Base-by-base conservation (phyloP, 2,888 invertebrate species). In the Acronicta psi region DNA sequence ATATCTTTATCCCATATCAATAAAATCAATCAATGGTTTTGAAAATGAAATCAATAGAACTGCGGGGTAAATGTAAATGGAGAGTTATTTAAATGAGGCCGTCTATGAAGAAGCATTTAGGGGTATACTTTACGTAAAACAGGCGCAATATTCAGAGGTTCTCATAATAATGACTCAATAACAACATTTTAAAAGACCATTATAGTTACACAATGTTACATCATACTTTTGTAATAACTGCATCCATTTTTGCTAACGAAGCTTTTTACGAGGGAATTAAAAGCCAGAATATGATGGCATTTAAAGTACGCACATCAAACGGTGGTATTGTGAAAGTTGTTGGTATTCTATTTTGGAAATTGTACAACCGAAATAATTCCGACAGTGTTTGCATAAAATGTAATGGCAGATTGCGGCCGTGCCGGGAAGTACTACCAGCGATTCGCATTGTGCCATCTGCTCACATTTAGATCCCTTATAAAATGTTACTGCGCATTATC, bases 401-500 rank as follows among this genome's bases (percentile, higher is more conserved):
- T 92, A 90, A 93, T 89, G 87, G 91, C 85, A 86, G 92, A 91
- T 92, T 92, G 92, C 87, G 91, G 91, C 86, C 87, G 84, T 80
- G 82, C 79, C 83, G 87, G 85, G 86, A 84, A 85, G 87, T 88
- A 87, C 88, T 84, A 82, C 84, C 85, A 86, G 85, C 90, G 88
- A 89, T 89, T 89, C 91, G 81, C 86, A 86, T 89, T 87, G 88
- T 89, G 88, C 93, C 93, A 93, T 93, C 92, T 92, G 93, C 91
- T 88, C 90, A 87, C 92, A 91, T 93, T 91, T 86, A 88, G 91
- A 91, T 91, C 92, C 92, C 91, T 91, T 93, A 91, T 93, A 93
- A 93, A 93, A 93, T 91, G 93, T 93, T 90, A 92, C 90, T 89
- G 90, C 92, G 86, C 89, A 91, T 92, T 92, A 92, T 90, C 90